Evolutionary conservation across 2,113 vertebrate species (phyloP), one percentile per base, ranked within the genome.

Genomic region (Potamarius usumacintae): DNA sequence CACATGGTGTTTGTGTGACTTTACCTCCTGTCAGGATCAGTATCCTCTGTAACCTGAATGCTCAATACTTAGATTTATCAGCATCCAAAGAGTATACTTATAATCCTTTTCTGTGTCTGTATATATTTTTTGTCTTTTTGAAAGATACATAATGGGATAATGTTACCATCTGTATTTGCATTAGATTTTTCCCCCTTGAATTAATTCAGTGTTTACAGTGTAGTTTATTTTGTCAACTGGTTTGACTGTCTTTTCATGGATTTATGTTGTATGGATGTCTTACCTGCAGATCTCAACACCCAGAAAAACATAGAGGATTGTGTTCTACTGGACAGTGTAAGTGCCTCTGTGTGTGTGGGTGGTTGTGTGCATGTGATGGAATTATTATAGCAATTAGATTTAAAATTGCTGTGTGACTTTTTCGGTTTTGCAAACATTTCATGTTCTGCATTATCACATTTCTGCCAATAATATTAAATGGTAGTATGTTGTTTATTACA

Each of bases 301-400:
- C 90, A 88, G 55, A 84, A 81, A 10, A 81, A 60, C 48, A 55
- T 62, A 53, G 92, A 92, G 4, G 89, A 90, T 79, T 84, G 82
- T 1, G 27, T 18, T 22, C 82, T 92, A 57, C 80, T 87, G 89
- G 94, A 95, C 84, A 94, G 89, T 42, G 95, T 57, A 57, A 95
- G 95, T 95, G 84, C 7, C 78, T 69, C 25, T 52, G 42, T 80
- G 5, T 82, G 53, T 82, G 12, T 84, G 18, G 12, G 34, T 52
- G 18, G 5, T 34, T 22, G n/a, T 77, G 50, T 69, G 50, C 82
- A 34, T 85, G 58, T 87, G 57, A 58, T 15, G 84, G 42, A 17
- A 63, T 85, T 25, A 48, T 87, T 79, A 34, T 25, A 58, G 53
- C 62, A 85, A 71, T 85, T 77, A 67, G 30, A 80, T 25, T 7